Percentiles rank a stretch among this genome's conserved stretches.
Conservation (phyloP, 2,113 vertebrate genomes). For the Amphiprion percula region DNA sequence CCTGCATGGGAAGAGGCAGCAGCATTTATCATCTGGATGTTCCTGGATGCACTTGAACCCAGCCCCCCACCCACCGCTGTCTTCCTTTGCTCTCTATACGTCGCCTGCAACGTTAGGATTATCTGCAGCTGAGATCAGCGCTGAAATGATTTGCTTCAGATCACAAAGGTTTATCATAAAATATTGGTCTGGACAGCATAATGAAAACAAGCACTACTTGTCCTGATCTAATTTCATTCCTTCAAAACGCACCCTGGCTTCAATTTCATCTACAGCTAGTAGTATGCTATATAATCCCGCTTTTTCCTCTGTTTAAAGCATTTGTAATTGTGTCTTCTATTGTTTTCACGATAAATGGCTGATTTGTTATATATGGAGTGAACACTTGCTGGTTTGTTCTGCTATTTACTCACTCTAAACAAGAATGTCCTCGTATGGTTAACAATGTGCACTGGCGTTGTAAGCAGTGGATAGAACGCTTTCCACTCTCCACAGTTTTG, state of each 20-base stretch:
- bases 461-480: slow-evolving; percentile 39
- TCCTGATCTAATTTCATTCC: not conserved
- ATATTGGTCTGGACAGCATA: not conserved
- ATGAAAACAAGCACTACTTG: not conserved
- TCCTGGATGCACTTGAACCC: slow-evolving; percentile 34
- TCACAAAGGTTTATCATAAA: not conserved
- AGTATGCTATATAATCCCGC: not conserved
- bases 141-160: not conserved
- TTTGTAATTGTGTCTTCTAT: not conserved
- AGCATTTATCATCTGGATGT: slow-evolving; percentile 59
- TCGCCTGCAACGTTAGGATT: slow-evolving; percentile 5
- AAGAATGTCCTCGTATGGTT: slow-evolving; percentile 54
- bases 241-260: not conserved
- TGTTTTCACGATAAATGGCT: slow-evolving; percentile 24
- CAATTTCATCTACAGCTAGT: slow-evolving; percentile 8
- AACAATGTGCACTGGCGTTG: slow-evolving; percentile 31
- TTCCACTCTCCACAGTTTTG: slow-evolving; percentile 43
- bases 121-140: not conserved
- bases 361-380: slow-evolving; percentile 10
- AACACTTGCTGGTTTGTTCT: slow-evolving; percentile 26
- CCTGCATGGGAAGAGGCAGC: slow-evolving; percentile 28
- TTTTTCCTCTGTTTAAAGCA: slow-evolving; percentile 9
- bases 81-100: not conserved
- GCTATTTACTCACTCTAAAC: slow-evolving; percentile 40
- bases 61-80: not conserved